These are phyloP conservation scores for Aethes cnicana DNA, from an alignment of 2,888 invertebrate genomes.

Conservation along the genomic window DNA sequence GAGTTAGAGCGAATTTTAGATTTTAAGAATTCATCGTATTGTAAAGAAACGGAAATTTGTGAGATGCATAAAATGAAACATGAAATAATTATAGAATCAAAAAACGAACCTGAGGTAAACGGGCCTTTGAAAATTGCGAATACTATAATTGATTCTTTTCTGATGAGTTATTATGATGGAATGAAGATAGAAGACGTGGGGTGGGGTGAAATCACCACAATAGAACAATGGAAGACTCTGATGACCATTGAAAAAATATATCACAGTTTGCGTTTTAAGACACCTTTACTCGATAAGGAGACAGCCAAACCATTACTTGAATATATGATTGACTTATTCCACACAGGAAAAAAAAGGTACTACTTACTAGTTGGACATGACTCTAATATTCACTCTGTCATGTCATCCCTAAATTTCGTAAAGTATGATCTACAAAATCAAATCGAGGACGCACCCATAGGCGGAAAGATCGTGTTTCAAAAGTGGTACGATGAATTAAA, in stretches of 20 bases:
- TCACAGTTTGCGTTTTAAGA: slow-evolving; percentile 58
- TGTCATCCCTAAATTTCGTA: slow-evolving; percentile 51
- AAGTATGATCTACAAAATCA: slow-evolving; percentile 50
- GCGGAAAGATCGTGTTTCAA: slow-evolving; percentile 66
- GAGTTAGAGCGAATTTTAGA: slow-evolving; percentile 55
- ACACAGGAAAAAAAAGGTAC: slow-evolving; percentile 42
- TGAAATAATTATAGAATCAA: slow-evolving; percentile 44
- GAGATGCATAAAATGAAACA: slow-evolving; percentile 46
- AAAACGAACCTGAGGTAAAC: slow-evolving; percentile 51
- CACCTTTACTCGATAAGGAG: slow-evolving; percentile 47
- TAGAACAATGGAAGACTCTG: slow-evolving; percentile 51
- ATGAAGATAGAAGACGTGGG: slow-evolving; percentile 51
- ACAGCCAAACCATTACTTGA: slow-evolving; percentile 49
- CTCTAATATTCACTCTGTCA: slow-evolving; percentile 55
- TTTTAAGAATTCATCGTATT: slow-evolving; percentile 51
- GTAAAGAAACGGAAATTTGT: slow-evolving; percentile 49
- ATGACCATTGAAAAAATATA: slow-evolving; percentile 49
- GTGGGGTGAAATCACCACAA: slow-evolving; percentile 56
- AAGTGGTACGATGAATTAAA: slow-evolving; percentile 52
- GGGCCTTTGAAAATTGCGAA: slow-evolving; percentile 56
- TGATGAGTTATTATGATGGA: slow-evolving; percentile 69
- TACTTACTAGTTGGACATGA: slow-evolving; percentile 63
- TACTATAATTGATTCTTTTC: slow-evolving; percentile 54
- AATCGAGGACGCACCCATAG: slow-evolving; percentile 60
- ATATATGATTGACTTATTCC: slow-evolving; percentile 49